Conservation (phyloP, 2,888 invertebrate species). For the Molorchus minor region DNA sequence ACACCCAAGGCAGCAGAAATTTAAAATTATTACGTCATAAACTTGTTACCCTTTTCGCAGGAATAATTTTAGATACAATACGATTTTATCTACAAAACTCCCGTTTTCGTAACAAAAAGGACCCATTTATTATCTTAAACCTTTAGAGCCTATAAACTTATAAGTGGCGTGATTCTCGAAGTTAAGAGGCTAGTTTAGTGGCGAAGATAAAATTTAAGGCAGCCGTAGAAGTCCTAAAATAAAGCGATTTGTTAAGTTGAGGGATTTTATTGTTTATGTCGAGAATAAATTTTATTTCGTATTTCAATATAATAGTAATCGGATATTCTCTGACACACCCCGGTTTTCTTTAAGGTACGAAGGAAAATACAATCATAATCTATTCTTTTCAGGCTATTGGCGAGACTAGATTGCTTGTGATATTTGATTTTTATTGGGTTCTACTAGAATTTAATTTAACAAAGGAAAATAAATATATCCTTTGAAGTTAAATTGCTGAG, state of each 20-base stretch:
- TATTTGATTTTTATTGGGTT: too few species aligned
- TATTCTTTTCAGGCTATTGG: too few species aligned
- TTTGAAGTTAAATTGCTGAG: too few species aligned
- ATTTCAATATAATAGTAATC: neutral
- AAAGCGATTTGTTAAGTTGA: neutral
- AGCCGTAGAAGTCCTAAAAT: neutral
- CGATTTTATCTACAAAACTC: neutral
- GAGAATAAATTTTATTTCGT: neutral
- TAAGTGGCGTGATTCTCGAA: conserved; percentile 1
- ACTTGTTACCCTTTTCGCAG: neutral
- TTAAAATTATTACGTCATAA: neutral
- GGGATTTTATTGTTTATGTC: neutral
- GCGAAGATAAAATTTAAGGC: neutral
- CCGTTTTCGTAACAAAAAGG: neutral
- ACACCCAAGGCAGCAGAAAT: neutral
- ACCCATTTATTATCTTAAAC: conserved; percentile 1
- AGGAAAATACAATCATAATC: too few species aligned
- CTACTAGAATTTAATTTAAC: too few species aligned
- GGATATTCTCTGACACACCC: neutral
- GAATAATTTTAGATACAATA: neutral
- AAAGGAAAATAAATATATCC: too few species aligned
- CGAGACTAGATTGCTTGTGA: too few species aligned
- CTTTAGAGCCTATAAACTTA: conserved; percentile 3
- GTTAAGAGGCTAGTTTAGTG: conserved; percentile 1
- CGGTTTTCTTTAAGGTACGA: neutral